Conservation (phyloP, 2,113 vertebrate genomes). For the human (Homo sapiens) region DNA sequence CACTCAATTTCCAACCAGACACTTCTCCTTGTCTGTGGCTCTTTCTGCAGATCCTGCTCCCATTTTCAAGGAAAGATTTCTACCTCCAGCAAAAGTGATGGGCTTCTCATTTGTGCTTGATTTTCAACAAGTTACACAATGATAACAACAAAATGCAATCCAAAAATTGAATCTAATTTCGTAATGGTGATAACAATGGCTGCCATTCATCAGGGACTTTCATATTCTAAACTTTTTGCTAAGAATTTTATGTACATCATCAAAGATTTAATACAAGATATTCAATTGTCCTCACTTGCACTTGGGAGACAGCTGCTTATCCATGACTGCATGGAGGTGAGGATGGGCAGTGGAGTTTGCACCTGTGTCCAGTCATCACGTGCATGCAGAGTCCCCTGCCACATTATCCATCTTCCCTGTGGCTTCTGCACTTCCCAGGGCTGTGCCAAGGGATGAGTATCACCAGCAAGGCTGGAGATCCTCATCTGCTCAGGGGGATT, state of each 20-base stretch:
- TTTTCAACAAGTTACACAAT: neutral
- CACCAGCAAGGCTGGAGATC: fast-evolving
- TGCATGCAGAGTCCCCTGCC: fast-evolving
- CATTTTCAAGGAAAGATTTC: neutral
- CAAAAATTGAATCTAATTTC: too few relatives aligned
- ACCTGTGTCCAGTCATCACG: fast-evolving
- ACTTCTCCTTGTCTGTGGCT: neutral
- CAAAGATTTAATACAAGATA: neutral
- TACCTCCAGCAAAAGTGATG: neutral
- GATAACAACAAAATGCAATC: fast-evolving
- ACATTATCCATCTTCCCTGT: neutral
- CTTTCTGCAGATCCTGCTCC: neutral
- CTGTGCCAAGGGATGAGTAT: fast-evolving
- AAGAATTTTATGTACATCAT: too few relatives aligned
- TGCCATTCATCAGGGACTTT: too few relatives aligned
- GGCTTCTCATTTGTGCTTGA: neutral
- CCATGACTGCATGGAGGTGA: too few relatives aligned
- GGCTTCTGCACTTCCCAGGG: fast-evolving
- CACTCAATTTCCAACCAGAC: neutral
- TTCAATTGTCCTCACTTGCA: neutral
- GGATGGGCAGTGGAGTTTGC: neutral
- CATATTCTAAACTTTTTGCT: neutral
- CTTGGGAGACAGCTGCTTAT: too few relatives aligned
- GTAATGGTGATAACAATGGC: fast-evolving
- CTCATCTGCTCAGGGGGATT: neutral